These are phyloP conservation scores for Acheta domesticus DNA, from an alignment of 2,888 invertebrate genomes.

Conservation along the genomic window DNA sequence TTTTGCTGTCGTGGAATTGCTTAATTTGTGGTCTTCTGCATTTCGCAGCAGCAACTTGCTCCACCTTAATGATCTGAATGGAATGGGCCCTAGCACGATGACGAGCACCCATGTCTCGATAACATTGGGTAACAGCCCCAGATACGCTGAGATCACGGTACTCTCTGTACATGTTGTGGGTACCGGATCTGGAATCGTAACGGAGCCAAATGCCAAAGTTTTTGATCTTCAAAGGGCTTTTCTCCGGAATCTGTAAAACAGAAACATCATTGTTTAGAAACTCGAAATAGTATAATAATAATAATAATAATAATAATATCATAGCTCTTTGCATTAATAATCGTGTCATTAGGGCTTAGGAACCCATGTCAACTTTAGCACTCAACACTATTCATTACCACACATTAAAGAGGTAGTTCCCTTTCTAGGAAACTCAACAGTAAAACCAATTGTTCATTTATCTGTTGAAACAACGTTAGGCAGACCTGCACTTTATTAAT, in stretches of 20 bases:
- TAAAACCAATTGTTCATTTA: too few species aligned
- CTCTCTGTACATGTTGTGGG: constrained; percentile 99
- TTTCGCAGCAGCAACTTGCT: constrained; percentile 81
- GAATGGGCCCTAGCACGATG: constrained; percentile 97
- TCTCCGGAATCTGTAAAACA: constrained; percentile 73
- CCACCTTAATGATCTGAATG: constrained; percentile 97
- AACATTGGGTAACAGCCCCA: constrained; percentile 96
- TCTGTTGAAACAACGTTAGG: too few species aligned
- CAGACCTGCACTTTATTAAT: too few species aligned
- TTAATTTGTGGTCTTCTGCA: constrained; percentile 93
- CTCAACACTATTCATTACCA: too few species aligned
- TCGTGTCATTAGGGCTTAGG: too few species aligned
- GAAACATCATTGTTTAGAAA: background rate
- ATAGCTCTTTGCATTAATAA: too few species aligned
- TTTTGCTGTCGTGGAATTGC: constrained; percentile 96
- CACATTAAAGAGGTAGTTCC: too few species aligned
- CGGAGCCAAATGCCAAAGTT: constrained; percentile 99
- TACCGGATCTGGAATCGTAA: constrained; percentile 97
- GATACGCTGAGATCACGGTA: constrained; percentile 95
- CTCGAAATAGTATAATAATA: background rate
- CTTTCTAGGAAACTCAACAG: too few species aligned
- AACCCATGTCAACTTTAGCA: background rate
- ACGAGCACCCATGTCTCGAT: constrained; percentile 97
- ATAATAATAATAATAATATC: too few species aligned
- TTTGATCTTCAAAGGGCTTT: constrained; percentile 90